These are phyloP conservation scores for Podotricha telesiphe DNA, from an alignment of 2,888 invertebrate species.

Conservation along the genomic window DNA sequence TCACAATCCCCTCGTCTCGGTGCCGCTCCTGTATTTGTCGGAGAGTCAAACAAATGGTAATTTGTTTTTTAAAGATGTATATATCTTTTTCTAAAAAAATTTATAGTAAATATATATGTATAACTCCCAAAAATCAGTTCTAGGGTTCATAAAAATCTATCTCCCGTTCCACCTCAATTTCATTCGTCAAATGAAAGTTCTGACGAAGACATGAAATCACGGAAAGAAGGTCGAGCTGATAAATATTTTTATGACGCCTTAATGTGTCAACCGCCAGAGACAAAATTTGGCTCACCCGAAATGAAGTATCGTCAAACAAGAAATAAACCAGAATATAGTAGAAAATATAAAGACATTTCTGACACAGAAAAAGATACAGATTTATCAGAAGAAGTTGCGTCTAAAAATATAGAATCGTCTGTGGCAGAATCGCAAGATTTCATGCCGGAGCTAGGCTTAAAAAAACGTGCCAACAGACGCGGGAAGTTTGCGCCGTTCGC, in stretches of 20 bases:
- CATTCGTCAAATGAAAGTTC: conserved; percentile 70
- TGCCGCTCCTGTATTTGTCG: conserved; percentile 46
- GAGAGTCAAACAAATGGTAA: conserved; percentile 65
- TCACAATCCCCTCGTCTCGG: conserved; percentile 57
- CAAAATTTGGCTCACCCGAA: conserved; percentile 55
- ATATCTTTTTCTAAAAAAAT: too few species aligned
- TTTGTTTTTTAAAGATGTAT: conserved; percentile 5
- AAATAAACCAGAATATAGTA: conserved; percentile 56
- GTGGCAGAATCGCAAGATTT: conserved; percentile 65
- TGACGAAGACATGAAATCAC: conserved; percentile 60
- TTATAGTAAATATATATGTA: too few species aligned
- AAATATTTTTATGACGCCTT: conserved; percentile 73
- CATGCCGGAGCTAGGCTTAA: conserved; percentile 60
- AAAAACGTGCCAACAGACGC: conserved; percentile 59
- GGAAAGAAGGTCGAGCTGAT: conserved; percentile 64
- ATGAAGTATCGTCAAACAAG: conserved; percentile 52
- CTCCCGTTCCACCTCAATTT: conserved; percentile 57
- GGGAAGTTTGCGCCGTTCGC: conserved; percentile 69
- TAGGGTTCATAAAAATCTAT: conserved; percentile 56
- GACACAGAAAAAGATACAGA: conserved; percentile 69
- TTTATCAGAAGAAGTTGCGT: conserved; percentile 63
- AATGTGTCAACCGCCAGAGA: conserved; percentile 65
- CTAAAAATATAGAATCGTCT: conserved; percentile 68
- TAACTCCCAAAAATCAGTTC: conserved; percentile 52
- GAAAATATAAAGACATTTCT: conserved; percentile 58